These are phyloP conservation scores for Plagodis pulveraria DNA, from an alignment of 2,888 invertebrate species.

Conservation along the genomic window DNA sequence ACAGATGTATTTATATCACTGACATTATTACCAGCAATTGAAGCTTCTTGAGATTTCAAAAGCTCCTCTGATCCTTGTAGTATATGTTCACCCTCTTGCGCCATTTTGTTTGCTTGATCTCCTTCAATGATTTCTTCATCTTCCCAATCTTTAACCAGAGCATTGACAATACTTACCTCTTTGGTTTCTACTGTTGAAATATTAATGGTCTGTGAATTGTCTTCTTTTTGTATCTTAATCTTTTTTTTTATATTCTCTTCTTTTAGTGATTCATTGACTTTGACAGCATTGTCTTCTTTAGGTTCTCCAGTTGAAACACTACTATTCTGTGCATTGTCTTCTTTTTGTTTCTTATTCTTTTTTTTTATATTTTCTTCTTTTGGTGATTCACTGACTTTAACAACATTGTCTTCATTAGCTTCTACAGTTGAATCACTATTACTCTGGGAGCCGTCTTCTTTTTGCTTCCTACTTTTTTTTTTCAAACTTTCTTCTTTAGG, in stretches of 20 bases:
- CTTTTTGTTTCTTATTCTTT: constrained; percentile 1
- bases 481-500: constrained; percentile 35
- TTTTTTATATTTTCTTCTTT: constrained; percentile 2
- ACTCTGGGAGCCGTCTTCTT: constrained; percentile 17
- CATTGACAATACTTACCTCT: constrained; percentile 73
- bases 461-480: constrained; percentile 12
- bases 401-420: constrained; percentile 1
- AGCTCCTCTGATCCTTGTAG: constrained; percentile 41
- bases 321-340: constrained; percentile 7
- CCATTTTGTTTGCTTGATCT: constrained; percentile 25
- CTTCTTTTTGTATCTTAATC: constrained; percentile 1
- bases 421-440: constrained; percentile 2
- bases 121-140: constrained; percentile 67
- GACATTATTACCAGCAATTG: constrained; percentile 40
- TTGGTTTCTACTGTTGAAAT: constrained; percentile 34
- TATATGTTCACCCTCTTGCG: constrained; percentile 40
- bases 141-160: constrained; percentile 83
- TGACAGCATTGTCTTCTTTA: constrained; percentile 5
- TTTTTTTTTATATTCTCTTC: constrained; percentile 2
- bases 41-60: constrained; percentile 42
- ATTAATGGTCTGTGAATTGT: constrained; percentile 7
- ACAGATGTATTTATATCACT: constrained; percentile 47
- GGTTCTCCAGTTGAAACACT: constrained; percentile 1
- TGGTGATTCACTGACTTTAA: constrained; percentile 6
- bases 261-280: constrained; percentile 8